Evolutionary conservation across 2,888 invertebrate species (phyloP).

Genomic region (Polydrusus tereticollis): DNA sequence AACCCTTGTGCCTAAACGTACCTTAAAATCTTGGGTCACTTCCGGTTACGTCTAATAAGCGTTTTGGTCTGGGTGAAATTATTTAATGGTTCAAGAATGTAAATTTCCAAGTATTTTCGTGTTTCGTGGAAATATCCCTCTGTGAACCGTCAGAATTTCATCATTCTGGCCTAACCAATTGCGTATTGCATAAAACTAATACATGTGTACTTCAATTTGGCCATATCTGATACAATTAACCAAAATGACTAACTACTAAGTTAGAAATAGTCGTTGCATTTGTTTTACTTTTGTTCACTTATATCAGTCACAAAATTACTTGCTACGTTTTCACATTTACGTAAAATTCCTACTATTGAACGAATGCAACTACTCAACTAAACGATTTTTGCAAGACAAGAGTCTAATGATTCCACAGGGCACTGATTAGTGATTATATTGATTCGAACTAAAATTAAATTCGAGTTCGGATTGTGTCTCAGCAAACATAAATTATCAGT

Average conservation of each 20-base stretch:
- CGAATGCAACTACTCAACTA: slow-evolving; percentile 38
- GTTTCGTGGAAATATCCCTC: too few species aligned
- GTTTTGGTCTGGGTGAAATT: too few species aligned
- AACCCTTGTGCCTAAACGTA: too few species aligned
- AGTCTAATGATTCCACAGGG: slow-evolving; percentile 3
- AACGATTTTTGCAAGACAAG: slow-evolving; percentile 17
- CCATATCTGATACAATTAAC: not conserved
- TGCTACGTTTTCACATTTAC: slow-evolving; percentile 31
- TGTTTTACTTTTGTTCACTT: slow-evolving; percentile 27
- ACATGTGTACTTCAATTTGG: not conserved
- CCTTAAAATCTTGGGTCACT: too few species aligned
- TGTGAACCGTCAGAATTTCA: too few species aligned
- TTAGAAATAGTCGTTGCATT: slow-evolving; percentile 43
- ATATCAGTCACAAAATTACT: slow-evolving; percentile 37
- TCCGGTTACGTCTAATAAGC: too few species aligned
- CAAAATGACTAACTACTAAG: slow-evolving; percentile 10
- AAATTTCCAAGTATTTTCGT: too few species aligned
- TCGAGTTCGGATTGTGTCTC: too few species aligned
- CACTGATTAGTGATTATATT: slow-evolving; percentile 4
- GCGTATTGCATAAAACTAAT: not conserved
- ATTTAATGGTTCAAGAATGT: too few species aligned
- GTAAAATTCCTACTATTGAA: slow-evolving; percentile 19
- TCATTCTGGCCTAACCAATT: too few species aligned
- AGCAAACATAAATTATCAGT: too few species aligned
- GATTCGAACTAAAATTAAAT: too few species aligned